Evolutionary conservation across 2,888 invertebrate genomes (phyloP), one percentile per base, ranked within the genome.

Genomic region (Brenthis hecate): DNA sequence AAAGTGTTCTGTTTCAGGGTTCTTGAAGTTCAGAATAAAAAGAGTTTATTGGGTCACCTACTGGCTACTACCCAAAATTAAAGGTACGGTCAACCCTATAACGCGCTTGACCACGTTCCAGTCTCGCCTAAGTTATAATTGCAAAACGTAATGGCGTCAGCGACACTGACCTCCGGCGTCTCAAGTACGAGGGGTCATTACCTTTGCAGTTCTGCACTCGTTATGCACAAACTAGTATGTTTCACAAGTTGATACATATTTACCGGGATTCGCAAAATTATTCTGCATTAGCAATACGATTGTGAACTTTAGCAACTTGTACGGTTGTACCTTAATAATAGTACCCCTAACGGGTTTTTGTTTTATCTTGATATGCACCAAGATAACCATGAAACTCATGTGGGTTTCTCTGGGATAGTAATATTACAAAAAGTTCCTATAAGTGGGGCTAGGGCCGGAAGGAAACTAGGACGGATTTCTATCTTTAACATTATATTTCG

Each of bases 161-260:
- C 83, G 86, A 80, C 86, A 86, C 80, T 88, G 91, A 91, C 91
- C 91, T 88, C 84, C 73, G 72, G 23, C 71, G 74, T 78, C 80
- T 88, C 89, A 91, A 92, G 91, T 86, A 82, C 91, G 77, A 77
- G 76, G 80, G 91, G 90, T 91, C 91, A 74, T 81, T 81, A 80
- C 77, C 80, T 76, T 72, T 73, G 74, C 74, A 72, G 73, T 69
- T 75, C 63, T 75, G 75, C 76, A 75, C 73, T 71, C 69, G 66
- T 66, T 70, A 72, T 74, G 74, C 74, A 74, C 70, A 71, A 70
- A 73, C 75, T 74, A 76, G 74, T 72, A 68, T 43, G 53, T 62
- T 62, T 62, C 43, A 54, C 62, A 43, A 43, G 13, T 53, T 62
- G 60, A 60, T 60, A 60, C 60, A 60, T 60, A 60, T 60, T 50